phyloP scores from a whole-genome alignment of 2,888 invertebrate species.

The Apeira syringaria region DNA sequence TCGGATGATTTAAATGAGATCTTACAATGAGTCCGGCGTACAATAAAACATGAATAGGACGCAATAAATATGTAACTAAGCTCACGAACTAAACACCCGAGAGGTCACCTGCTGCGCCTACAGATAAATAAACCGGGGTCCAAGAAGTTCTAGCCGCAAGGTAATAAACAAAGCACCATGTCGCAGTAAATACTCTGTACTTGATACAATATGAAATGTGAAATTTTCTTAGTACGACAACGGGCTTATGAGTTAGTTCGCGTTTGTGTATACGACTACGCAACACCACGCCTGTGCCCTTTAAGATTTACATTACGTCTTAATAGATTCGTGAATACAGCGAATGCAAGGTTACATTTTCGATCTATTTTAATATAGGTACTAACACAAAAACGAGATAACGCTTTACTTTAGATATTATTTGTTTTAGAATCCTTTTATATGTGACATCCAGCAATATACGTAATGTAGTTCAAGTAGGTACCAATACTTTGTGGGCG shows the following conservation, averaged over 20 bases:
- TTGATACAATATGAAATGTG: not conserved
- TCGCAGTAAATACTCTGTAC: slow-evolving; percentile 5
- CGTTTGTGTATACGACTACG: slow-evolving; percentile 34
- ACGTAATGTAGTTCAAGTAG: slow-evolving; percentile 16
- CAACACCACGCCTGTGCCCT: slow-evolving; percentile 73
- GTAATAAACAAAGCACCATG: slow-evolving; percentile 1
- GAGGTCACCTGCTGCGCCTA: slow-evolving; percentile 77
- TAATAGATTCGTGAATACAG: slow-evolving; percentile 62
- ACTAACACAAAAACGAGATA: slow-evolving; percentile 22
- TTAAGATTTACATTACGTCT: slow-evolving; percentile 68
- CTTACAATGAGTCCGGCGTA: slow-evolving; percentile 30
- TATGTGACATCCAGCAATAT: slow-evolving; percentile 19
- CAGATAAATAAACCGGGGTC: slow-evolving; percentile 60
- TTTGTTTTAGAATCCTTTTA: too few relatives aligned
- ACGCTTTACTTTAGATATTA: too few relatives aligned
- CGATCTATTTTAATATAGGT: slow-evolving; percentile 33
- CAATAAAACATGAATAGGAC: slow-evolving; percentile 37
- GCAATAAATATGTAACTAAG: slow-evolving; percentile 65
- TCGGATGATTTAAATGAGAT: slow-evolving; percentile 43
- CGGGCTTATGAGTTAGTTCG: slow-evolving; percentile 23
- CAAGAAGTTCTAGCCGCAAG: slow-evolving; percentile 19
- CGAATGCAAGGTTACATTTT: slow-evolving; percentile 49
- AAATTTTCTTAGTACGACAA: slow-evolving; percentile 5
- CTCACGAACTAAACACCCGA: slow-evolving; percentile 69
- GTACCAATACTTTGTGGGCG: slow-evolving; percentile 3